phyloP scores from a whole-genome alignment of 2,797 vertebrate species.

The Otus scops region DNA sequence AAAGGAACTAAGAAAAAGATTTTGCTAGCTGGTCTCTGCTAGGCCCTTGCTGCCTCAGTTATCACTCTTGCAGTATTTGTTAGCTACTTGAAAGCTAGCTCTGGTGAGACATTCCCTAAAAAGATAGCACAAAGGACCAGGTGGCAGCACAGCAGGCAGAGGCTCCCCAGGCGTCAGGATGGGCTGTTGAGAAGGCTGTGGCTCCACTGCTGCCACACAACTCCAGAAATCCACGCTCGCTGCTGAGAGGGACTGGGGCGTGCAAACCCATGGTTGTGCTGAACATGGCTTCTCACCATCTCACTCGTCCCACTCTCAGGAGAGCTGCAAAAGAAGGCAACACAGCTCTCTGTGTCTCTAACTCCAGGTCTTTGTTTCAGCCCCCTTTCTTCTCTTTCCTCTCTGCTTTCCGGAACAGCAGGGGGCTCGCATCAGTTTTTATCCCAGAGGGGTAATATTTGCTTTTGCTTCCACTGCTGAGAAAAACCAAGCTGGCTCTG shows the following conservation, averaged over 20 bases:
- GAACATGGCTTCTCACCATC: background rate
- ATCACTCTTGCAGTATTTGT: background rate
- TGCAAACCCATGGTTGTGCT: fast-evolving
- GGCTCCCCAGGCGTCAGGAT: background rate
- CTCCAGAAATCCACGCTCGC: fast-evolving
- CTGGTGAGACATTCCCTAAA: fast-evolving
- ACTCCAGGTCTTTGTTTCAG: background rate
- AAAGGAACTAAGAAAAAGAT: background rate
- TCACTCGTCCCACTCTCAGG: background rate
- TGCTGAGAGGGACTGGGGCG: fast-evolving
- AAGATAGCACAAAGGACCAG: background rate
- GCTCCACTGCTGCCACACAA: background rate
- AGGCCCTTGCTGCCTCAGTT: background rate
- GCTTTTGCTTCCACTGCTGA: background rate
- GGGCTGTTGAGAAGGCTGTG: background rate
- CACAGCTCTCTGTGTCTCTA: background rate
- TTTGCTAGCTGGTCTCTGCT: background rate
- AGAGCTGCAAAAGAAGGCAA: background rate
- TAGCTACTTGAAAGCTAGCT: background rate
- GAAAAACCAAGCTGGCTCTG: background rate
- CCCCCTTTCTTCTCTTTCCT: background rate
- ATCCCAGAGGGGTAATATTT: background rate
- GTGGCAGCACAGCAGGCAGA: background rate
- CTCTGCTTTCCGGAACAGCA: background rate
- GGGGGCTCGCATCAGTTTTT: background rate